A percentile compares a stretch with the other conserved stretches of the same genome.
These are phyloP conservation scores for Helicoverpa zea DNA, from an alignment of 1,140 invertebrate genomes.

Conservation along the genomic window DNA sequence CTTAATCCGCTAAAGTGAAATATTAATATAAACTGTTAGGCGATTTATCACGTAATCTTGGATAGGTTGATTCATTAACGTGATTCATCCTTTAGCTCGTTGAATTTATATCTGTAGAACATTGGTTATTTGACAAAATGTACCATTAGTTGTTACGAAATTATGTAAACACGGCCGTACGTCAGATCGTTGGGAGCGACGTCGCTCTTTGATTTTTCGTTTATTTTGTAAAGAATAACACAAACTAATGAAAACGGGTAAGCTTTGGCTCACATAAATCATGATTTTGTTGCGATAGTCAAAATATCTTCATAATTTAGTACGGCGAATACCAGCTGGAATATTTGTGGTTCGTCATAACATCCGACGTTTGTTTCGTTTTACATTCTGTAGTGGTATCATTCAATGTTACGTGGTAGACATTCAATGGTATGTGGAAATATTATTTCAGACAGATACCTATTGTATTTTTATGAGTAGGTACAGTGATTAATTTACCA, in stretches of 20 bases:
- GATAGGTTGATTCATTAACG: conserved; percentile 74
- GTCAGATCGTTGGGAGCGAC: conserved; percentile 57
- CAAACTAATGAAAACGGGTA: conserved; percentile 40
- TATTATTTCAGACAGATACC: background rate
- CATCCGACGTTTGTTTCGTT: conserved; percentile 42
- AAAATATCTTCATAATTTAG: conserved; percentile 52
- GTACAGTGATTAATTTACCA: too few relatives aligned
- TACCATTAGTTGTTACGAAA: conserved; percentile 74
- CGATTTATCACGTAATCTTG: conserved; percentile 73
- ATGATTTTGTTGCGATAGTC: conserved; percentile 49
- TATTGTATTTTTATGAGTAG: too few relatives aligned
- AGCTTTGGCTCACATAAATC: conserved; percentile 42
- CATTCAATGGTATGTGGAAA: background rate
- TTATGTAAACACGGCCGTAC: conserved; percentile 66
- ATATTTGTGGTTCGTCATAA: conserved; percentile 44
- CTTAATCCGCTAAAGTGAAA: conserved; percentile 71
- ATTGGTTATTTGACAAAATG: conserved; percentile 70
- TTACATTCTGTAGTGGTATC: conserved; percentile 26
- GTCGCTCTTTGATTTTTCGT: conserved; percentile 49
- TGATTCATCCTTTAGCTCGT: conserved; percentile 66
- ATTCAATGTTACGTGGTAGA: background rate
- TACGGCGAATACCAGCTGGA: conserved; percentile 39
- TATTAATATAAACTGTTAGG: conserved; percentile 71
- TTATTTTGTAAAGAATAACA: conserved; percentile 53
- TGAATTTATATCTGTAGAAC: conserved; percentile 56